Percentiles rank a stretch among this genome's conserved stretches.
Evolutionary conservation across 2,888 invertebrate genomes (phyloP).

Genomic region (Stenotaenia linearis): DNA sequence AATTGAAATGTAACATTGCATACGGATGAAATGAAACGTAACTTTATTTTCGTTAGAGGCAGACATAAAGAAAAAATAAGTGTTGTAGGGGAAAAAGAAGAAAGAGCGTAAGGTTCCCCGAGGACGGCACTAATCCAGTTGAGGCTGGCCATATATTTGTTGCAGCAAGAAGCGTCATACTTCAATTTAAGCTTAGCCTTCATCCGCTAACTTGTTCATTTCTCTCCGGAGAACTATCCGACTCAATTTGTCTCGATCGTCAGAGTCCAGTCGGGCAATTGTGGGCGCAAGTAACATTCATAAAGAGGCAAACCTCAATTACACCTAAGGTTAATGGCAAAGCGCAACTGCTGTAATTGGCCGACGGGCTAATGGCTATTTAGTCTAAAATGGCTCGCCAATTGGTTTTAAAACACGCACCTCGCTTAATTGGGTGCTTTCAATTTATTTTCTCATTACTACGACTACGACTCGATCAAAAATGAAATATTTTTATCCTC

Average conservation of each 20-base stretch:
- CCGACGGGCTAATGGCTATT: constrained; percentile 16
- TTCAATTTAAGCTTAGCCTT: constrained; percentile 6
- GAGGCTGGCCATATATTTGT: neutral
- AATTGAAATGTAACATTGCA: too few relatives aligned
- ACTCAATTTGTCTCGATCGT: constrained; percentile 12
- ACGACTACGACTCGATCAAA: neutral
- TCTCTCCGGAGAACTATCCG: neutral
- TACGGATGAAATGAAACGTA: too few relatives aligned
- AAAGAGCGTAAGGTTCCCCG: neutral
- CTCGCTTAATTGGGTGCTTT: constrained; percentile 7
- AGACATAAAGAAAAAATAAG: too few relatives aligned
- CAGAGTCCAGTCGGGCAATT: constrained; percentile 12
- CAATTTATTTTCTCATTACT: neutral
- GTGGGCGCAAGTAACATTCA: neutral
- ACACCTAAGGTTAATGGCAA: neutral
- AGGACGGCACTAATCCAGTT: neutral
- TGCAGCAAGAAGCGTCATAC: neutral
- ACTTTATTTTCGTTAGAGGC: too few relatives aligned
- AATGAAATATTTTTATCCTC: neutral
- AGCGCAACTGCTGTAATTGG: constrained; percentile 10
- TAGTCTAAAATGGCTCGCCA: constrained; percentile 12
- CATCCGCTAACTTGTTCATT: constrained; percentile 7
- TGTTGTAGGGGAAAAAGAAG: neutral
- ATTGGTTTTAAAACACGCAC: neutral
- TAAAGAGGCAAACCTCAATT: constrained; percentile 21